phyloP scores from a whole-genome alignment of 2,888 invertebrate species.

The Dromius quadrimaculatus region DNA sequence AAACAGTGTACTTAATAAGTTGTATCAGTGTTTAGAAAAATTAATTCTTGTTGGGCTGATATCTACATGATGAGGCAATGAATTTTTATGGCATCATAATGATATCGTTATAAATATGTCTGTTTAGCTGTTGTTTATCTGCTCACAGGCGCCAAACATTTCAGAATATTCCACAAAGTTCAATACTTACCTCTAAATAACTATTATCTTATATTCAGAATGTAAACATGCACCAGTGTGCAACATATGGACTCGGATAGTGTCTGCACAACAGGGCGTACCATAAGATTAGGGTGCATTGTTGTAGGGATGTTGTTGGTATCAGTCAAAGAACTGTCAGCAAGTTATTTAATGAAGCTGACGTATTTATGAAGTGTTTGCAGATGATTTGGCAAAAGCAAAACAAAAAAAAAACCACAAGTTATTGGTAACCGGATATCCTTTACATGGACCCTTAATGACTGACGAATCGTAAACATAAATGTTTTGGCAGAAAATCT shows the following conservation, averaged over 20 bases:
- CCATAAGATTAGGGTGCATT: neutral
- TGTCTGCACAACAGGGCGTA: no score
- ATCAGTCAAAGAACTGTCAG: no score
- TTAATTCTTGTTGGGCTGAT: conserved; percentile 6
- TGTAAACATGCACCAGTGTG: conserved; percentile 38
- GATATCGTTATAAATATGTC: no score
- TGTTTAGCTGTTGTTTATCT: no score
- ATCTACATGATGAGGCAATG: no score
- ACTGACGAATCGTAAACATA: conserved; percentile 49
- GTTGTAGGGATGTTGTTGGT: no score
- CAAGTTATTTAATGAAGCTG: no score
- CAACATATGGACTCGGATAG: conserved; percentile 11
- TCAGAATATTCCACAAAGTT: no score
- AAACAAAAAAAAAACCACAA: conserved; percentile 4
- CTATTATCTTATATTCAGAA: conserved; percentile 47
- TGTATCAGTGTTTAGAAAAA: neutral
- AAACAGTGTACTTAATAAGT: neutral
- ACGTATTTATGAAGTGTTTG: conserved; percentile 42
- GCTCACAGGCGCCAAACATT: no score
- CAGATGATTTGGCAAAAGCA: neutral
- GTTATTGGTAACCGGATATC: conserved; percentile 44
- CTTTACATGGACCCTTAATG: conserved; percentile 44
- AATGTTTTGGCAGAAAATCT: conserved; percentile 41
- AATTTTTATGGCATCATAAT: no score
- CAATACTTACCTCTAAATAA: conserved; percentile 38